Evolutionary conservation across 92 coral and sea anemone species (phyloP).

Genomic region (Muricea muricata): DNA sequence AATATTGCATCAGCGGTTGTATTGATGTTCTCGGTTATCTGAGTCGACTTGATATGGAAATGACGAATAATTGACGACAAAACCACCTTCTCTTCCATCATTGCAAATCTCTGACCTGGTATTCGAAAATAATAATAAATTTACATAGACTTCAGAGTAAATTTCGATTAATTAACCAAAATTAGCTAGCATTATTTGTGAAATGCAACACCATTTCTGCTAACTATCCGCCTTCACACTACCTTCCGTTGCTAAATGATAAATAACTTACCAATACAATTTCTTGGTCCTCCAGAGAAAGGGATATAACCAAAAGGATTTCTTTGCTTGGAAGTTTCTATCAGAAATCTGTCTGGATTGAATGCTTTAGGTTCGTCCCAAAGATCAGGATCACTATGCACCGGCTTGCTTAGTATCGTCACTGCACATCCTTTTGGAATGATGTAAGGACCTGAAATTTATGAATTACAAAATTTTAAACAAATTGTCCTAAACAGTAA

Average conservation of each 20-base stretch:
- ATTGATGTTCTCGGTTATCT: slow-evolving; percentile 62
- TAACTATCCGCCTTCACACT: background rate
- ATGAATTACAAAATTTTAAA: too few relatives aligned
- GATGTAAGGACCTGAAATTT: slow-evolving; percentile 49
- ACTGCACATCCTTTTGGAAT: slow-evolving; percentile 73
- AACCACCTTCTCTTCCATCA: slow-evolving; percentile 79
- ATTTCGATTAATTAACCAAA: too few relatives aligned
- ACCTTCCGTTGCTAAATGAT: background rate
- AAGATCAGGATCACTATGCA: slow-evolving; percentile 73
- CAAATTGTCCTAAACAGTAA: too few relatives aligned
- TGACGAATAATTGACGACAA: slow-evolving; percentile 68
- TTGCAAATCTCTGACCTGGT: slow-evolving; percentile 88
- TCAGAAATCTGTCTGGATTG: slow-evolving; percentile 85
- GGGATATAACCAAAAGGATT: slow-evolving; percentile 85
- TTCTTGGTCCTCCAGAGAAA: slow-evolving; percentile 83
- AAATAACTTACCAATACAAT: slow-evolving; percentile 71
- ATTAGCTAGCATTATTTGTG: too few relatives aligned
- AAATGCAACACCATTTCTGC: too few relatives aligned
- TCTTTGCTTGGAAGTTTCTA: slow-evolving; percentile 71
- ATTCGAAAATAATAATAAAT: background rate
- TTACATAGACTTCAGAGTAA: too few relatives aligned
- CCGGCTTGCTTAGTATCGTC: slow-evolving; percentile 40
- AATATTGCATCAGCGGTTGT: slow-evolving; percentile 74
- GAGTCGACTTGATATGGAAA: slow-evolving; percentile 70
- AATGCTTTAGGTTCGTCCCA: slow-evolving; percentile 81